Evolutionary conservation across 2,113 vertebrate genomes (phyloP).

Genomic region (Salvelinus fontinalis): DNA sequence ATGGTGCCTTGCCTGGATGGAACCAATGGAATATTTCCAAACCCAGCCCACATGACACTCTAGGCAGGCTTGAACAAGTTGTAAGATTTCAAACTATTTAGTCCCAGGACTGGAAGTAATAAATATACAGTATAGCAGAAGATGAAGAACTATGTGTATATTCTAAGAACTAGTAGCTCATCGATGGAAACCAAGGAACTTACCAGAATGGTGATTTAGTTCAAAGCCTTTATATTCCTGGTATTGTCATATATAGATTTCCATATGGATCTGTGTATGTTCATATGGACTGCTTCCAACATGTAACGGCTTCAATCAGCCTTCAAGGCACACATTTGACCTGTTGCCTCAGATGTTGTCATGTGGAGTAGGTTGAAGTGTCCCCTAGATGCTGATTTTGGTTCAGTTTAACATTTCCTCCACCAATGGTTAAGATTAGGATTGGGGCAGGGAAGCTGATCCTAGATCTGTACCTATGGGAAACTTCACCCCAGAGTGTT

Average conservation of each 20-base stretch:
- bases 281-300: not conserved
- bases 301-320: not conserved
- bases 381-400: not conserved
- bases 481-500: not conserved
- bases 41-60: too few relatives aligned
- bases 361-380: not conserved
- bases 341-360: not conserved
- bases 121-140: not conserved
- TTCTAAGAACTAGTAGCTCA: not conserved
- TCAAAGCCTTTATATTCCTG: constrained; percentile 3
- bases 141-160: not conserved
- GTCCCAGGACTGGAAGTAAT: too few relatives aligned
- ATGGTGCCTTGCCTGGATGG: too few relatives aligned
- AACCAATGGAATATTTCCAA: too few relatives aligned
- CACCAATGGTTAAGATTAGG: too few relatives aligned
- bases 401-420: not conserved
- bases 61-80: too few relatives aligned
- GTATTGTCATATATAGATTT: not conserved
- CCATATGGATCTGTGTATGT: too few relatives aligned
- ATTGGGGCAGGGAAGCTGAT: too few relatives aligned
- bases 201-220: not conserved
- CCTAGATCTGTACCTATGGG: not conserved
- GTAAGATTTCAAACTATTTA: too few relatives aligned
- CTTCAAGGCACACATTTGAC: not conserved
- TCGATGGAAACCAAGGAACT: not conserved